Percentiles rank a stretch among this genome's conserved stretches.
Conservation (phyloP, 2,113 vertebrate species). For the Holacanthus passer region DNA sequence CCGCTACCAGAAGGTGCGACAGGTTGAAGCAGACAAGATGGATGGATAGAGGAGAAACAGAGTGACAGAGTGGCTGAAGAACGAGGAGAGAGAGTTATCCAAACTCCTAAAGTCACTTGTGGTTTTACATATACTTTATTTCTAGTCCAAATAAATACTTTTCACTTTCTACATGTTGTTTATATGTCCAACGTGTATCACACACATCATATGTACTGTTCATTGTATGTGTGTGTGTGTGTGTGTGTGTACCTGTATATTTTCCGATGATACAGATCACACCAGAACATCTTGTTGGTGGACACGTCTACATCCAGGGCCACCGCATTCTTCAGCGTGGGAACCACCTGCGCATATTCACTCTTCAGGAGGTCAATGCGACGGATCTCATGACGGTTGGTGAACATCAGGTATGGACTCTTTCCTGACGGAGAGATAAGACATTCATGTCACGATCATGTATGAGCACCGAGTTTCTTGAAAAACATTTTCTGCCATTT, state of each 20-base stretch:
- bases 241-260: constrained; percentile 91
- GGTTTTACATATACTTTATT: not conserved
- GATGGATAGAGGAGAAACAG: constrained; percentile 47
- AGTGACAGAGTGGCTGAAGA: constrained; percentile 30
- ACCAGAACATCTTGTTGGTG: constrained; percentile 97
- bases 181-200: not conserved
- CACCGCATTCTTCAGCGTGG: constrained; percentile 96
- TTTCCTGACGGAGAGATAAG: constrained; percentile 83
- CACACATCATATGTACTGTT: not conserved
- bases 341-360: constrained; percentile 92
- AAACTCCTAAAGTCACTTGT: constrained; percentile 28
- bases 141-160: not conserved
- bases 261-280: constrained; percentile 95
- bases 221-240: not conserved
- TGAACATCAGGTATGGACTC: constrained; percentile 95
- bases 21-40: constrained; percentile 67
- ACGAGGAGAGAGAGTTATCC: not conserved
- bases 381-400: constrained; percentile 96
- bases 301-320: constrained; percentile 95
- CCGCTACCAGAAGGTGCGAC: constrained; percentile 64
- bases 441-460: not conserved
- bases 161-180: not conserved
- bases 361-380: constrained; percentile 93
- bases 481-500: not conserved
- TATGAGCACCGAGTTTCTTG: not conserved